Evolutionary conservation across 37 sponge, comb jelly and placozoan species (phyloP).

Genomic region (Ephydatia muelleri): DNA sequence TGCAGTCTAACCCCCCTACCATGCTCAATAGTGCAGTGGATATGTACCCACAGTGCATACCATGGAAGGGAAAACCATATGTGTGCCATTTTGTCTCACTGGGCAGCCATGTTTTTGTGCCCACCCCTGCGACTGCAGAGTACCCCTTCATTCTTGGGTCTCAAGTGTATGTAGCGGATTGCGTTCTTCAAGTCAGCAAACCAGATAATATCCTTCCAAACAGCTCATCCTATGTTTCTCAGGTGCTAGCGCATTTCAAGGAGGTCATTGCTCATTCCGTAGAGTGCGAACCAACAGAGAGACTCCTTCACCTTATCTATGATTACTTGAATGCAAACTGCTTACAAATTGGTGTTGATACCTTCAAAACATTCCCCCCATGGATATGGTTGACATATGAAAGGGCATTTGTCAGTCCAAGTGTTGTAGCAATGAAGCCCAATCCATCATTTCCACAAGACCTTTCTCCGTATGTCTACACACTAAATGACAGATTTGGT

Average conservation of each 20-base stretch:
- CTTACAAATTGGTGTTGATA: background rate
- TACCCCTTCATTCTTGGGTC: constrained; percentile 3
- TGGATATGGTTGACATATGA: constrained; percentile 32
- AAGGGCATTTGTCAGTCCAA: constrained; percentile 4
- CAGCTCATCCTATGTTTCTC: background rate
- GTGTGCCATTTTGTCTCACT: constrained; percentile 7
- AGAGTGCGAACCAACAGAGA: background rate
- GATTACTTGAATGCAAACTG: background rate
- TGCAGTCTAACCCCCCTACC: constrained; percentile 16
- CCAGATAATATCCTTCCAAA: background rate
- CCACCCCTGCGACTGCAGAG: background rate
- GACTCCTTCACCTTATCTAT: background rate
- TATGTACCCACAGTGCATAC: constrained; percentile 16
- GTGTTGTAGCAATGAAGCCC: background rate
- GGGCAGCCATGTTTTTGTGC: background rate
- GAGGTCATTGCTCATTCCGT: background rate
- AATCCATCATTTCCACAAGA: background rate
- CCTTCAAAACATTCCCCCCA: background rate
- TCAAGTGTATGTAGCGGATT: constrained; percentile 21
- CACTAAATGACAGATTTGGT: background rate
- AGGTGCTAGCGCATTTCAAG: background rate
- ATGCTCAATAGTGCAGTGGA: too few species aligned
- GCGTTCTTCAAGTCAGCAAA: background rate
- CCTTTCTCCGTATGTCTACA: constrained; percentile 17
- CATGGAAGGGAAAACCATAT: constrained; percentile 30